A percentile compares a stretch with the other conserved stretches of the same genome.
Conservation (phyloP, 2,888 invertebrate species). For the Ischnus inquisitorius region DNA sequence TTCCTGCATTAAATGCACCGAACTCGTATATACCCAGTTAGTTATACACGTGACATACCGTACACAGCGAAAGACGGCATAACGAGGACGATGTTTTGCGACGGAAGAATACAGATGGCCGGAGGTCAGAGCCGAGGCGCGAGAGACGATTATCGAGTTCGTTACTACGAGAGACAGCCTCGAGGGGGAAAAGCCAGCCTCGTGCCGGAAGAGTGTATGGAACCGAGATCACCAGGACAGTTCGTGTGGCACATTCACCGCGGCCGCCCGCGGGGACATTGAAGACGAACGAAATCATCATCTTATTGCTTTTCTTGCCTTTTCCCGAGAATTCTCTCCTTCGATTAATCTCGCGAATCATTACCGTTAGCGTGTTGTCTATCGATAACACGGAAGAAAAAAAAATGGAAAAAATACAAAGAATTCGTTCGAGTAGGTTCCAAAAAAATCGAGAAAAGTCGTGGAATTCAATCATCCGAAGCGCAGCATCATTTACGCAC, state of each 20-base stretch:
- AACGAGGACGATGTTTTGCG: conserved; percentile 76
- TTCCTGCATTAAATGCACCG: no score
- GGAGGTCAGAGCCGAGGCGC: conserved; percentile 77
- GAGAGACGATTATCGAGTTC: conserved; percentile 77
- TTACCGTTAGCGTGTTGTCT: background rate
- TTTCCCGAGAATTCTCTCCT: background rate
- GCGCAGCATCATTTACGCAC: background rate
- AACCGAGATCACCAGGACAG: conserved; percentile 55
- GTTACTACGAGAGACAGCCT: conserved; percentile 74
- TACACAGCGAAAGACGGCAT: conserved; percentile 62
- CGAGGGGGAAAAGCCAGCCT: conserved; percentile 60
- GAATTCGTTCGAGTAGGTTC: background rate
- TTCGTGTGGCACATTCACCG: conserved; percentile 48
- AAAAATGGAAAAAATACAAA: background rate
- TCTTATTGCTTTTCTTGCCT: conserved; percentile 7
- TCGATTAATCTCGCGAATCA: background rate
- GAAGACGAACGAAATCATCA: conserved; percentile 50
- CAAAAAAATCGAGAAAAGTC: background rate
- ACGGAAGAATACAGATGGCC: conserved; percentile 77
- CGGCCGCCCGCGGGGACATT: conserved; percentile 63
- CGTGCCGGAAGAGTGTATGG: conserved; percentile 77
- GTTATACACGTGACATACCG: conserved; percentile 1
- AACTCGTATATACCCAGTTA: background rate
- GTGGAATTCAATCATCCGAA: background rate
- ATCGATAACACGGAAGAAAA: background rate